Base-by-base conservation (phyloP, 2,113 vertebrate genomes). In the Elanoides forficatus region DNA sequence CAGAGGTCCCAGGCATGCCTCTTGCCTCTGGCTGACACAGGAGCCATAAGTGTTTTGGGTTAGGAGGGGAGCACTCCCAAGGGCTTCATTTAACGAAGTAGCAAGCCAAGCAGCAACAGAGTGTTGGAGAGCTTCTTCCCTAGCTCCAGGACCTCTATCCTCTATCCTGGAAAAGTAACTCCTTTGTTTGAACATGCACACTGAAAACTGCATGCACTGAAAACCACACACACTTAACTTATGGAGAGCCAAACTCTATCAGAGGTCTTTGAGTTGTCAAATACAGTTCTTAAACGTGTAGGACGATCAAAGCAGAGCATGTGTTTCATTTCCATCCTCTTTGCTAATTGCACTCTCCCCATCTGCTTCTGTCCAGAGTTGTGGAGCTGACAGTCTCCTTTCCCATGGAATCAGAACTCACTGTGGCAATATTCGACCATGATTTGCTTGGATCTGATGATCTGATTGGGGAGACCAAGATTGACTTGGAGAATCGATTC, bases 401-500 rank as follows among this genome's bases (percentile, higher is more conserved):
- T 89, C 99, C 99, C 0, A 67, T 98, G 94, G 99, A 99, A 81
- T 99, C 99, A 2, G 99, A 99, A 94, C 97, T 99, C 97, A 97
- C 88, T 0, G 72, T 99, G 92, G 97, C 84, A 11, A 90, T 99
- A 70, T 98, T 98, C 52, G 99, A 99, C 86, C 99, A 99, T 27
- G 99, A 99, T 94, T 89, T 99, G 7, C 97, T 99, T 50, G 99
- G 99, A 43, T 98, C 99, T 10, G 99, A 99, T 79, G 99, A 99
- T 72, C 95, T 98, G 87, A 99, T 99, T 9, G 99, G 99, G 3
- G 99, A 99, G 95, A 99, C 99, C 4, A 98, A 97, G 62, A 91
- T 99, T 59, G 99, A 99, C 93, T 53, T 99, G 97, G 99, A 99
- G 97, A 99, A 99, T 94, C 97, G 99, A 20, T 99, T 99, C 98